Conservation (phyloP, 1,140 invertebrate species). For the Drosophila athabasca region DNA sequence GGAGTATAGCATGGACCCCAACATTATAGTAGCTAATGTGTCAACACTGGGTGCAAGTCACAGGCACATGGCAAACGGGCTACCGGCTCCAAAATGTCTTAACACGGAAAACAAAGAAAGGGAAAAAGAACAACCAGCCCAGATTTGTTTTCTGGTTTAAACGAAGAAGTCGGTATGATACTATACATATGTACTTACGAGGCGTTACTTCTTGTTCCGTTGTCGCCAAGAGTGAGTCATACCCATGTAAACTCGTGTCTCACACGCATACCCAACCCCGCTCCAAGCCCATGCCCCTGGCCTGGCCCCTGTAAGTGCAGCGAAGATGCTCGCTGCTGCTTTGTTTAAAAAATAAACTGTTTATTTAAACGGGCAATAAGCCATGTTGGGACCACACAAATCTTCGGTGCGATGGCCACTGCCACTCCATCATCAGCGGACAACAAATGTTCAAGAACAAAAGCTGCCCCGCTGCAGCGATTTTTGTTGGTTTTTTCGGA, state of each 20-base stretch:
- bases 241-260: slow-evolving; percentile 15
- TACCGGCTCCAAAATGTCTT: slow-evolving; percentile 2
- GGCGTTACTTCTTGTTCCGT: background rate
- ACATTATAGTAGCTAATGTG: background rate
- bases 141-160: background rate
- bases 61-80: slow-evolving; percentile 1
- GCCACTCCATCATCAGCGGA: slow-evolving; percentile 51
- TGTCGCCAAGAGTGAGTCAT: slow-evolving; percentile 16
- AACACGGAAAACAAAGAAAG: background rate
- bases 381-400: slow-evolving; percentile 51
- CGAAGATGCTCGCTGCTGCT: slow-evolving; percentile 39
- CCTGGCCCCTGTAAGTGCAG: background rate
- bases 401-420: slow-evolving; percentile 32
- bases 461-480: slow-evolving; percentile 50
- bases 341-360: slow-evolving; percentile 45
- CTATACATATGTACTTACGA: background rate
- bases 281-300: background rate
- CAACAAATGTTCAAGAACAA: slow-evolving; percentile 75
- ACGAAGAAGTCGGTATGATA: background rate
- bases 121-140: background rate
- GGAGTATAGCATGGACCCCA: too few species aligned
- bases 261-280: background rate
- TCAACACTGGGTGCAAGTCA: background rate
- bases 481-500: slow-evolving; percentile 31
- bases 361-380: slow-evolving; percentile 50